Base-by-base conservation (phyloP, 2,797 vertebrate species). In the Brachyalestes nurse region DNA sequence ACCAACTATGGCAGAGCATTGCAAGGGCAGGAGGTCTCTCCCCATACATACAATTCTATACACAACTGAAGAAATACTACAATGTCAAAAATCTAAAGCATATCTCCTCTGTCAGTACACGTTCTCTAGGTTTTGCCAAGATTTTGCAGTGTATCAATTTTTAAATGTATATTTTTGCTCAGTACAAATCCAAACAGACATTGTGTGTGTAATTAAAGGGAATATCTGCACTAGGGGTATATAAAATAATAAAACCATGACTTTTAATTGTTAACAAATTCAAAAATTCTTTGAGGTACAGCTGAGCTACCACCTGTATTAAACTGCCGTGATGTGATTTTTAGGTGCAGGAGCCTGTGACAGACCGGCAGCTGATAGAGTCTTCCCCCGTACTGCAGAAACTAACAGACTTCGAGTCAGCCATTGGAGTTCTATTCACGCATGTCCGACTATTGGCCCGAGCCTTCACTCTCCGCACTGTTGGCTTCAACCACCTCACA, bases 401-500 rank as follows among this genome's bases (percentile, higher is more conserved):
- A 79, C 95, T 99, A 69, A 99, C 97, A 0, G 94, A 93, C 85
- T 99, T 99, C 76, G 98, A 99, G 89, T 95, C 96, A 0, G 91
- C 96, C 10, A 99, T 99, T 47, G 98, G 98, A 21, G 97, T 99
- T 0, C 83, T 97, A 87, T 99, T 99, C 90, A 98, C 97, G 25
- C 98, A 99, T 0, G 96, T 99, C 80, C 95, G 98, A 8, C 96
- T 99, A 38, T 89, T 99, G 70, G 98, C 98, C 66, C 90, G 98
- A 70, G 97, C 98, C 0, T 99, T 99, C 93, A 99, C 98, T 2
- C 86, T 99, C 89, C 96, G 98, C 88, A 99, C 98, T 0, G 98
- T 99, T 40, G 98, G 98, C 90, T 99, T 97, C 93, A 99, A 99
- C 94, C 98, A 99, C 87, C 95, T 99, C 89, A 99, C 98, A 40